Evolutionary conservation across 2,888 invertebrate genomes (phyloP).

Genomic region (Limnephilus auricula): DNA sequence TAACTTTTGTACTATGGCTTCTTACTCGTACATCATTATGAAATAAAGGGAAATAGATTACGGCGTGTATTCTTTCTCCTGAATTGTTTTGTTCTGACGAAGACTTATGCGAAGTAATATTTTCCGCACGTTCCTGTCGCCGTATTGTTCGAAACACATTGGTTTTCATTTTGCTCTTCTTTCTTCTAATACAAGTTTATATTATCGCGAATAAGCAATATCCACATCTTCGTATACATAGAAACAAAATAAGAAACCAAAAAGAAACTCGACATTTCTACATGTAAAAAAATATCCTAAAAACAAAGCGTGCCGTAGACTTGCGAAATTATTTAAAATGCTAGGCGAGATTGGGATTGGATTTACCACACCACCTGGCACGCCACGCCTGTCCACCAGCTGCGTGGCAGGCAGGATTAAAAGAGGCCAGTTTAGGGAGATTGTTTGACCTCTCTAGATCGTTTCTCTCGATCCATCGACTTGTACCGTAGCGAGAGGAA

Average conservation of each 20-base stretch:
- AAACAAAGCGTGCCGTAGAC: too few species aligned
- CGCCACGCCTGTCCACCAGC: too few species aligned
- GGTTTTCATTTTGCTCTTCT: conserved; percentile 33
- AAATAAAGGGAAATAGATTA: background rate
- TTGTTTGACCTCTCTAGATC: too few species aligned
- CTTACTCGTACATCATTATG: background rate
- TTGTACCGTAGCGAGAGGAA: too few species aligned
- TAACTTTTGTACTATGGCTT: background rate
- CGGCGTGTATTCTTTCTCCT: background rate
- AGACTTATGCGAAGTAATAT: conserved; percentile 43
- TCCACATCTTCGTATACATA: background rate
- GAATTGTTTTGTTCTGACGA: conserved; percentile 20
- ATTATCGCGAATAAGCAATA: background rate
- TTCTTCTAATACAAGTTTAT: background rate
- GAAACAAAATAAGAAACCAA: background rate
- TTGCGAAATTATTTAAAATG: too few species aligned
- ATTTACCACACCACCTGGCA: too few species aligned
- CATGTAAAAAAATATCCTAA: background rate
- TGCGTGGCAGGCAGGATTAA: too few species aligned
- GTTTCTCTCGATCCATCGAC: too few species aligned
- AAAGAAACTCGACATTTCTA: background rate
- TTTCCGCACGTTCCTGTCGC: conserved; percentile 47
- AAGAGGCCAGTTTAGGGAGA: too few species aligned
- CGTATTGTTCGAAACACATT: conserved; percentile 46
- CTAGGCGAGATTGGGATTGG: too few species aligned